Conservation (phyloP, 2,888 invertebrate genomes). For the Caenorhabditis wallacei region DNA sequence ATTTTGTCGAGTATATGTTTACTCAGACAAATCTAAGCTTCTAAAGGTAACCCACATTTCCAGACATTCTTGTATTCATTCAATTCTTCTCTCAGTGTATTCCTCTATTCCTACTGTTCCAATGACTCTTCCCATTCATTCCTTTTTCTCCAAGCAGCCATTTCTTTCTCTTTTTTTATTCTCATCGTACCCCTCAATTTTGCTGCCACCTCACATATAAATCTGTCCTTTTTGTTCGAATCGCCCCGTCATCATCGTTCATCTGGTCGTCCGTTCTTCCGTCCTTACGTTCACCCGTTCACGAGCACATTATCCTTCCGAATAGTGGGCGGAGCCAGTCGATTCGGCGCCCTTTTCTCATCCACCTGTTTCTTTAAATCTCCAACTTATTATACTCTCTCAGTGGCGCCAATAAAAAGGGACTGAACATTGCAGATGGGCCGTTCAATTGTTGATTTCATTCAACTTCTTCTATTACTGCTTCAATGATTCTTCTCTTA, state of each 20-base stretch:
- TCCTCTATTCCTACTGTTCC: too few relatives aligned
- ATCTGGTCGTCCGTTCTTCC: slow-evolving; percentile 34
- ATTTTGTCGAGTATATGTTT: too few relatives aligned
- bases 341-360: slow-evolving; percentile 40
- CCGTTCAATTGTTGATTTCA: slow-evolving; percentile 15
- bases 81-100: too few relatives aligned
- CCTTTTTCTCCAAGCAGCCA: not conserved
- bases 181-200: slow-evolving; percentile 44
- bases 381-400: slow-evolving; percentile 41
- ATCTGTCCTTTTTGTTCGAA: slow-evolving; percentile 37
- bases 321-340: slow-evolving; percentile 55
- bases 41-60: too few relatives aligned
- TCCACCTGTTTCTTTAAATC: slow-evolving; percentile 31
- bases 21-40: too few relatives aligned
- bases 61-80: too few relatives aligned
- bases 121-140: not conserved
- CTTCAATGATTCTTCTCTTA: slow-evolving; percentile 8
- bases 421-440: slow-evolving; percentile 29
- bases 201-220: slow-evolving; percentile 58
- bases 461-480: not conserved
- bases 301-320: slow-evolving; percentile 59
- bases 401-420: slow-evolving; percentile 45
- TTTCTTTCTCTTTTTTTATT: not conserved
- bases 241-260: slow-evolving; percentile 40
- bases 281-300: slow-evolving; percentile 25